phyloP scores from a whole-genome alignment of 2,113 vertebrate species.

The Choloepus hoffmanni region DNA sequence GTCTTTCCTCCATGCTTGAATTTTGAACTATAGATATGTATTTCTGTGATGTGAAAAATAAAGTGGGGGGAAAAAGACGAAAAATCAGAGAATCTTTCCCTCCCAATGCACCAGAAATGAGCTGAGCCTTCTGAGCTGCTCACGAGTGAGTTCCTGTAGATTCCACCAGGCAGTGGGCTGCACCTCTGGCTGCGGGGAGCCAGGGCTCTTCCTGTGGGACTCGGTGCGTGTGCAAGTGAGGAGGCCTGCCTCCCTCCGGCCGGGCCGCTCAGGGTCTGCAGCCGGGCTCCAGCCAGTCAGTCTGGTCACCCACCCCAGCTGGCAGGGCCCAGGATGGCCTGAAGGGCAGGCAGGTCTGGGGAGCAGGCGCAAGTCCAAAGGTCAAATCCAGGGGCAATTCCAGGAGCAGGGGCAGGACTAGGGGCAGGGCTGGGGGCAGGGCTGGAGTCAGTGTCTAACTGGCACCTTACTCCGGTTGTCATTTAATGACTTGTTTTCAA shows the following conservation, averaged over 20 bases:
- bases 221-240: neutral
- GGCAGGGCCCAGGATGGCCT: neutral
- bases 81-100: neutral
- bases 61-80: neutral
- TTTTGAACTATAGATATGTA: neutral
- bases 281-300: too few species aligned
- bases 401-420: too few species aligned
- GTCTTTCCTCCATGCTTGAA: neutral
- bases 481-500: too few species aligned
- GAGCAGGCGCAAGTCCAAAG: too few species aligned
- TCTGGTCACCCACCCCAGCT: neutral
- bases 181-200: neutral
- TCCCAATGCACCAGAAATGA: too few species aligned
- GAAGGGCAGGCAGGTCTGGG: neutral
- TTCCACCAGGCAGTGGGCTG: neutral
- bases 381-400: too few species aligned
- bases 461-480: too few species aligned
- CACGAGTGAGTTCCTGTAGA: neutral
- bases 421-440: too few species aligned
- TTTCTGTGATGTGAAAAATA: neutral
- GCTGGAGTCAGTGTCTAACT: too few species aligned
- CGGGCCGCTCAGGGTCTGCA: too few species aligned
- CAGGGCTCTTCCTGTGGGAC: neutral
- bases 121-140: neutral
- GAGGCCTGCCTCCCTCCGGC: neutral